Conservation (phyloP, 2,113 vertebrate species). For the Puffinus mauretanicus region DNA sequence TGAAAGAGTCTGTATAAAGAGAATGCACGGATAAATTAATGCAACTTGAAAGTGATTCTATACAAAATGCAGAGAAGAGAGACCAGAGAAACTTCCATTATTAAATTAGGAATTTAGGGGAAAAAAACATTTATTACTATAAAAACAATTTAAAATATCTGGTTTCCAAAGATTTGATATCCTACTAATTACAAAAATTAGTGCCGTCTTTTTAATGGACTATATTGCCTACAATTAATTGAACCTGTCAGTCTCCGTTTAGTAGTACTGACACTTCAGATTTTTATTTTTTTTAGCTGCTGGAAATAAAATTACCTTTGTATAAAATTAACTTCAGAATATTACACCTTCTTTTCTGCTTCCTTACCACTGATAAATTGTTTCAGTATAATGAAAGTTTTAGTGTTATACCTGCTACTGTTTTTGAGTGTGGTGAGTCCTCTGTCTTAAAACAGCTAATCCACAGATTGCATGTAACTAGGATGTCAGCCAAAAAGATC, state of each 20-base stretch:
- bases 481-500: background rate
- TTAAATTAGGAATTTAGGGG: background rate
- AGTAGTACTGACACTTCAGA: background rate
- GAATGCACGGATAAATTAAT: background rate
- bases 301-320: background rate
- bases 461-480: background rate
- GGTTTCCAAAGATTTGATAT: background rate
- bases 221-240: background rate
- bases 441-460: background rate
- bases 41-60: background rate
- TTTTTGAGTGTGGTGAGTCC: background rate
- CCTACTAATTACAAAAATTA: background rate
- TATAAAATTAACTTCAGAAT: background rate
- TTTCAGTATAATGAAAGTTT: background rate
- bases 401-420: background rate
- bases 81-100: background rate
- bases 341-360: background rate
- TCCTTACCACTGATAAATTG: background rate
- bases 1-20: background rate
- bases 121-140: background rate
- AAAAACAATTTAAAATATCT: background rate
- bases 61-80: background rate
- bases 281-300: background rate
- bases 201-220: background rate
- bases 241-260: background rate